phyloP scores from a whole-genome alignment of 2,113 vertebrate genomes.

The Sinocyclocheilus rhinocerous region DNA sequence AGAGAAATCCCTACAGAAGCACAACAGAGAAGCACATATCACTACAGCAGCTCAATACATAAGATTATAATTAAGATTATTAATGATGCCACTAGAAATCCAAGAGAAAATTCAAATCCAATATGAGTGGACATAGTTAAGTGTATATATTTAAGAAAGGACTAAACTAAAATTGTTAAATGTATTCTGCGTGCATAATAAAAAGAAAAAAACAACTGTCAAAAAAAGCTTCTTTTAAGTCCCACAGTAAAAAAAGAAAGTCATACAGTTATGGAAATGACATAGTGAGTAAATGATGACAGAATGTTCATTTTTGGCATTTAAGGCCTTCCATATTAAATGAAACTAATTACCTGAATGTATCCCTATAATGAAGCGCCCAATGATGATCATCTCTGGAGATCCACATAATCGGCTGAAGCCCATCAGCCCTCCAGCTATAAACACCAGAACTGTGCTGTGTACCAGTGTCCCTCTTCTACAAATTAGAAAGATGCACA shows the following conservation, averaged over 20 bases:
- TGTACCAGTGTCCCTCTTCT: constrained; percentile 84
- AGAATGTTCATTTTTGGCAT: background rate
- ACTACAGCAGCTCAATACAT: too few species aligned
- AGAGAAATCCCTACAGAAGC: constrained; percentile 81
- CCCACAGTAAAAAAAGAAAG: background rate
- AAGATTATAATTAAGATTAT: too few species aligned
- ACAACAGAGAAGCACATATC: constrained; percentile 13
- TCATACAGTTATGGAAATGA: background rate
- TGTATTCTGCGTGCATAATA: background rate
- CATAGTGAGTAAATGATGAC: background rate
- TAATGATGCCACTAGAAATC: background rate
- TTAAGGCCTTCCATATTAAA: background rate
- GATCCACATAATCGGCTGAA: constrained; percentile 76
- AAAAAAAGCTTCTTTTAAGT: too few species aligned
- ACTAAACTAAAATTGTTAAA: background rate
- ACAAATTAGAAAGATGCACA: constrained; percentile 40
- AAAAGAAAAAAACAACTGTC: background rate
- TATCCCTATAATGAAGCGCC: constrained; percentile 83
- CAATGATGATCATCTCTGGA: constrained; percentile 83
- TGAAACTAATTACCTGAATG: constrained; percentile 80
- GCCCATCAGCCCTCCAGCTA: constrained; percentile 80
- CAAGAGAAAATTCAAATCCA: background rate
- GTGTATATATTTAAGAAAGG: background rate
- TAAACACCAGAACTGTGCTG: constrained; percentile 79
- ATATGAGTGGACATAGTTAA: background rate